Evolutionary conservation across 2,888 invertebrate genomes (phyloP).

Genomic region (Hypomecis atomaria): DNA sequence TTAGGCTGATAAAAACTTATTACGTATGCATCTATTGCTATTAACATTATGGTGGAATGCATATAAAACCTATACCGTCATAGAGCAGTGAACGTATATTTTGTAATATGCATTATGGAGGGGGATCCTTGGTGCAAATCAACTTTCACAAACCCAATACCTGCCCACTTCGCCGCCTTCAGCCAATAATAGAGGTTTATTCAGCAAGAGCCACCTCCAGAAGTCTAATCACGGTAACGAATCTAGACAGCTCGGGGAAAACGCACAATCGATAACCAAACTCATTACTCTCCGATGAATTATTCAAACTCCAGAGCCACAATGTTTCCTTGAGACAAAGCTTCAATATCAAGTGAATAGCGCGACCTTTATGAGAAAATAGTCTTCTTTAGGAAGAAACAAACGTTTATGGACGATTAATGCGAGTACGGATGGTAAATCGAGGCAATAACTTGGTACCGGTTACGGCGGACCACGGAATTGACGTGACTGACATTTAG

Average conservation of each 20-base stretch:
- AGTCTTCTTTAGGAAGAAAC: conserved; percentile 36
- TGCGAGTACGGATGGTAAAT: conserved; percentile 54
- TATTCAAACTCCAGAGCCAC: conserved; percentile 54
- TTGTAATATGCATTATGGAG: conserved; percentile 40
- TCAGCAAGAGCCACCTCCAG: conserved; percentile 46
- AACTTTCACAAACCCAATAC: conserved; percentile 73
- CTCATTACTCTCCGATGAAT: conserved; percentile 64
- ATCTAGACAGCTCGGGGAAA: conserved; percentile 50
- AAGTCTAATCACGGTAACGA: conserved; percentile 60
- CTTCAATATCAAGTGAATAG: conserved; percentile 35
- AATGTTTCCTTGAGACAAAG: conserved; percentile 37
- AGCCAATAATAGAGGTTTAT: conserved; percentile 55
- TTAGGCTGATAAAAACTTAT: background rate
- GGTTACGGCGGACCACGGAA: conserved; percentile 65
- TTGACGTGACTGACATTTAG: conserved; percentile 72
- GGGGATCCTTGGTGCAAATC: conserved; percentile 63
- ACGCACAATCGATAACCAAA: conserved; percentile 54
- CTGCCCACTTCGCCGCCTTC: conserved; percentile 46
- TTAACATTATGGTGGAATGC: background rate
- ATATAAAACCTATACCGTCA: conserved; percentile 3
- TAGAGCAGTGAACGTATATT: conserved; percentile 58
- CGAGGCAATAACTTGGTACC: conserved; percentile 63
- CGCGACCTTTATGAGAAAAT: conserved; percentile 34
- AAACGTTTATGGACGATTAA: conserved; percentile 55
- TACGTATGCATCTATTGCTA: background rate